These are phyloP conservation scores for Antheraea yamamai DNA, from an alignment of 2,888 invertebrate genomes.

Conservation along the genomic window DNA sequence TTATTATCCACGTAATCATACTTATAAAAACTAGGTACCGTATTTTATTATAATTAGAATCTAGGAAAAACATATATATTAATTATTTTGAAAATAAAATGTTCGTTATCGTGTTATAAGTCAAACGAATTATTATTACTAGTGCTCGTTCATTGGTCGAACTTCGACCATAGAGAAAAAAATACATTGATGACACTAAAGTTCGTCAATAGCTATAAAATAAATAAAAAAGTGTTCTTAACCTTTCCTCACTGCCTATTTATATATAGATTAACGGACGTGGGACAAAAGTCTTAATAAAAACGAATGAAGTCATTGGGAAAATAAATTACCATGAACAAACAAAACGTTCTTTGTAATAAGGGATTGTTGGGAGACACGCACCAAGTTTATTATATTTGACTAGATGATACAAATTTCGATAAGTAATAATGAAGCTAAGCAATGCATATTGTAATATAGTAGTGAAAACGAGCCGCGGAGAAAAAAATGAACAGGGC, in stretches of 20 bases:
- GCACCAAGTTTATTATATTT: conserved; percentile 4
- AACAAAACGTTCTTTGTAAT: background rate
- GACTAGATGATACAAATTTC: background rate
- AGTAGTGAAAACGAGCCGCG: background rate
- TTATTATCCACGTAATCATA: conserved; percentile 21
- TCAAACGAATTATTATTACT: background rate
- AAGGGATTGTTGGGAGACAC: conserved; percentile 13
- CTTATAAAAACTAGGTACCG: background rate
- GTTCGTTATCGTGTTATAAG: background rate
- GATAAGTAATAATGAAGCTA: background rate
- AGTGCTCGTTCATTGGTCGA: no score
- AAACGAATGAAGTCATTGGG: background rate
- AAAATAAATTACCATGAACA: conserved; percentile 12
- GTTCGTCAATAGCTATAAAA: no score
- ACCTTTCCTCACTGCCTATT: no score
- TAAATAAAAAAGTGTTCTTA: no score
- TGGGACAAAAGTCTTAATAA: background rate
- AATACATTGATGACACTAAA: no score
- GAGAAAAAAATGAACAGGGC: background rate
- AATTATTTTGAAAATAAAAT: background rate
- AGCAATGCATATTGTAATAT: background rate
- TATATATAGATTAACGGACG: background rate
- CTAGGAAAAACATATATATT: background rate
- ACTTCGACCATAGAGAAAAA: no score
- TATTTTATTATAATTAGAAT: background rate